Evolutionary conservation across 92 coral and sea anemone species (phyloP).

Genomic region (Parazoanthus swiftii): DNA sequence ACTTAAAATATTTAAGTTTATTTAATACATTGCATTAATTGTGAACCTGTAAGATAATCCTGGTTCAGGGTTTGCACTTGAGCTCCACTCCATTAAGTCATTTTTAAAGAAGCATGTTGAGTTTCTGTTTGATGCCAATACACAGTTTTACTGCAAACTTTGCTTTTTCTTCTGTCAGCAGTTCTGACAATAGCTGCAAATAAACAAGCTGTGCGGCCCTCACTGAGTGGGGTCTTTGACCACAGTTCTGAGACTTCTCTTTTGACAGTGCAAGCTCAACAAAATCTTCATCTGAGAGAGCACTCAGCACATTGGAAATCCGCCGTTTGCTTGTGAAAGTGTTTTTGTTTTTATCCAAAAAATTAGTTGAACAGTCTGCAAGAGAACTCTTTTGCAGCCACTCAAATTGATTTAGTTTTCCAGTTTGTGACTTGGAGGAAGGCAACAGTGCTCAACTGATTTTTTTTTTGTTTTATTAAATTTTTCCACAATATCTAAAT

Average conservation of each 20-base stretch:
- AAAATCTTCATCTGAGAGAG: not conserved
- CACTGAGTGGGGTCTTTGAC: too few species aligned
- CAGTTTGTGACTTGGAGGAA: too few species aligned
- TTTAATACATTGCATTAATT: too few species aligned
- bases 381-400: not conserved
- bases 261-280: not conserved
- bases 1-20: too few species aligned
- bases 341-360: not conserved
- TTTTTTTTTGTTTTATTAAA: not conserved
- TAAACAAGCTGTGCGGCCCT: too few species aligned
- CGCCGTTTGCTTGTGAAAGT: slow-evolving; percentile 16
- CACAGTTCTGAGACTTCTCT: too few species aligned
- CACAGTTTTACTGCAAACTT: not conserved
- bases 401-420: not conserved
- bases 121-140: not conserved
- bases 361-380: slow-evolving; percentile 16
- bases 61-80: not conserved
- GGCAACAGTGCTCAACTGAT: not conserved
- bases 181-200: not conserved
- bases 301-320: not conserved
- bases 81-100: not conserved
- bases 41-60: not conserved
- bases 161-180: not conserved
- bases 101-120: not conserved
- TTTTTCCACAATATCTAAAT: too few species aligned